A percentile compares a stretch with the other conserved stretches of the same genome.
phyloP scores from a whole-genome alignment of 2,888 invertebrate species.

The Arge pagana region DNA sequence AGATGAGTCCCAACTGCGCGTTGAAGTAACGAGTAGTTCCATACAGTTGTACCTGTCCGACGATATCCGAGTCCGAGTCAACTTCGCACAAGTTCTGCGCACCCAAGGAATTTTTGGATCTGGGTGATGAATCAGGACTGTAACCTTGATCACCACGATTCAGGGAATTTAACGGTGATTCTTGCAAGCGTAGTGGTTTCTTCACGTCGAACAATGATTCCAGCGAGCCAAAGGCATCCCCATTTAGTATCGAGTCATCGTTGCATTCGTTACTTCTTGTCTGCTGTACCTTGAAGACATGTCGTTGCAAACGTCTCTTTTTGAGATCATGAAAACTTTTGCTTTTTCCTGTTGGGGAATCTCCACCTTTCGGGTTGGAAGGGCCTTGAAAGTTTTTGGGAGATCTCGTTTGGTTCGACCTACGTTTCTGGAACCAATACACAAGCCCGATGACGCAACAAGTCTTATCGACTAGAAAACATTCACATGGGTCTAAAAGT shows the following conservation, averaged over 20 bases:
- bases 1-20: too few species aligned
- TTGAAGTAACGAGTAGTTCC: too few species aligned
- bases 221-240: slow-evolving; percentile 40
- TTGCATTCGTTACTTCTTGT: slow-evolving; percentile 23
- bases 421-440: slow-evolving; percentile 40
- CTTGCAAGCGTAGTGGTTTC: slow-evolving; percentile 41
- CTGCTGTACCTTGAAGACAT: slow-evolving; percentile 24
- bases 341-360: slow-evolving; percentile 30
- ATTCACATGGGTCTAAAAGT: not conserved
- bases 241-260: slow-evolving; percentile 30
- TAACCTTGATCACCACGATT: slow-evolving; percentile 28
- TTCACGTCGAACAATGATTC: slow-evolving; percentile 48
- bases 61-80: slow-evolving; percentile 4
- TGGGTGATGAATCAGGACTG: slow-evolving; percentile 21
- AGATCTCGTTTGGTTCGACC: slow-evolving; percentile 36
- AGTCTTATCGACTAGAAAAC: not conserved
- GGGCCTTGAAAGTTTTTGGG: slow-evolving; percentile 34
- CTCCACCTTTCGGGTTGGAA: too few species aligned
- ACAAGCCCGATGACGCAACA: not conserved
- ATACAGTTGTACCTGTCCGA: slow-evolving; percentile 6
- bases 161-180: slow-evolving; percentile 28
- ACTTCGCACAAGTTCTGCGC: not conserved
- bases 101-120: slow-evolving; percentile 21
- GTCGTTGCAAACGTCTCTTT: slow-evolving; percentile 31
- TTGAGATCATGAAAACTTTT: slow-evolving; percentile 40